Evolutionary conservation across 2,888 invertebrate genomes (phyloP).

Genomic region (Drosophila subsilvestris): DNA sequence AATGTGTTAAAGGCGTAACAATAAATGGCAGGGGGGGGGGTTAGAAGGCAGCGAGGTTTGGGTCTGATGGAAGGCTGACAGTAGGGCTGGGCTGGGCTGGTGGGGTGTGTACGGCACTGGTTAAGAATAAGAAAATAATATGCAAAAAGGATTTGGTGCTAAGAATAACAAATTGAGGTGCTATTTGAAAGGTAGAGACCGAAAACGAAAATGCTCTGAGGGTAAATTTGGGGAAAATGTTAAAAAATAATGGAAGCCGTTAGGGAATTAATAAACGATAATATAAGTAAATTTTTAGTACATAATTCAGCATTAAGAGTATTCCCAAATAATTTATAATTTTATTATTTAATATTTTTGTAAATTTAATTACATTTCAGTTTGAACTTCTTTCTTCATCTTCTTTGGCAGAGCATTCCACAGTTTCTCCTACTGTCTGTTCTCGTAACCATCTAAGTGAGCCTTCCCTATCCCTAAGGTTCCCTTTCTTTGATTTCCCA

Average conservation of each 20-base stretch:
- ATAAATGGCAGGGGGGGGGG: neutral
- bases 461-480: slow-evolving; percentile 1
- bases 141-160: slow-evolving; percentile 70
- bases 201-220: slow-evolving; percentile 42
- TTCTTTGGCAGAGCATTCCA: neutral
- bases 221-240: neutral
- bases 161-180: slow-evolving; percentile 53
- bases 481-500: slow-evolving; percentile 1
- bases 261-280: neutral
- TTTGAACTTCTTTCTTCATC: neutral
- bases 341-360: too few species aligned
- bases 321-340: too few species aligned
- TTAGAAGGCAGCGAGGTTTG: neutral
- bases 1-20: slow-evolving; percentile 52
- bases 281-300: neutral
- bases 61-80: slow-evolving; percentile 15
- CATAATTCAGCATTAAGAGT: neutral
- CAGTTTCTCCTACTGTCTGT: neutral
- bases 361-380: neutral
- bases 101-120: neutral
- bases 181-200: neutral
- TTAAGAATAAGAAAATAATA: slow-evolving; percentile 53
- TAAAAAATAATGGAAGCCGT: neutral
- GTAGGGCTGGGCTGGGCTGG: slow-evolving; percentile 16
- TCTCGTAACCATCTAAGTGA: neutral